Evolutionary conservation across 2,797 vertebrate species (phyloP).

Genomic region (Thripadectes ignobilis): DNA sequence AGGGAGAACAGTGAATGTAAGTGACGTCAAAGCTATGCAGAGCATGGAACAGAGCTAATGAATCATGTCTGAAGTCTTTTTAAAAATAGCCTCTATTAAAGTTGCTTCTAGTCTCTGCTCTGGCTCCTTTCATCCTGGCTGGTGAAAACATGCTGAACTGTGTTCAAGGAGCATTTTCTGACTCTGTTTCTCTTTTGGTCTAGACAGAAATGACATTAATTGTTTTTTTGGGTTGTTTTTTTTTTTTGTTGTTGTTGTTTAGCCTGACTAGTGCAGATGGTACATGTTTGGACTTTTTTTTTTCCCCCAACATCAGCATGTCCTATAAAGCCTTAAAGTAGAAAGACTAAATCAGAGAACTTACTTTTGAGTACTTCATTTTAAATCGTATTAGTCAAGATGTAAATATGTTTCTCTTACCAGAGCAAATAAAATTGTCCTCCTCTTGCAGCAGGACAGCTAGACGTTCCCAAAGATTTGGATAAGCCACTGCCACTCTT

Average conservation of each 20-base stretch:
- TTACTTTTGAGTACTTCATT: not conserved
- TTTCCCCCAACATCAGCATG: not conserved
- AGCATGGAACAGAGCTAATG: not conserved
- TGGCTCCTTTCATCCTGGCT: not conserved
- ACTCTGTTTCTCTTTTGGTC: not conserved
- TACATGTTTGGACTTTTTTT: not conserved
- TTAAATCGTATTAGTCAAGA: not conserved
- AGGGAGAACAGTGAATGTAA: not conserved
- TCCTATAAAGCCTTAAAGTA: not conserved
- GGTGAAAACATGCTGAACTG: not conserved
- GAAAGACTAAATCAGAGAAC: not conserved
- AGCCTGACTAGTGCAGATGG: not conserved
- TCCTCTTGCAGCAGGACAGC: not conserved
- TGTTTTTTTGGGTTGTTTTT: not conserved
- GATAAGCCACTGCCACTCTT: not conserved
- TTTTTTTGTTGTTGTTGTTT: not conserved
- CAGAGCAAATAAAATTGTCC: not conserved
- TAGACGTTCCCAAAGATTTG: not conserved
- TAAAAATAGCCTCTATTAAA: not conserved
- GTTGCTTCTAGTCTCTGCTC: not conserved
- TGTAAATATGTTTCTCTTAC: not conserved
- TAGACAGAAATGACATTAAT: not conserved
- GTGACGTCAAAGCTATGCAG: not conserved
- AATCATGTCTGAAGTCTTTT: not conserved
- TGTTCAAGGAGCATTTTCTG: not conserved